Percentiles rank a stretch among this genome's conserved stretches.
phyloP scores from a whole-genome alignment of 2,888 invertebrate species.

The Iphiclides podalirius region DNA sequence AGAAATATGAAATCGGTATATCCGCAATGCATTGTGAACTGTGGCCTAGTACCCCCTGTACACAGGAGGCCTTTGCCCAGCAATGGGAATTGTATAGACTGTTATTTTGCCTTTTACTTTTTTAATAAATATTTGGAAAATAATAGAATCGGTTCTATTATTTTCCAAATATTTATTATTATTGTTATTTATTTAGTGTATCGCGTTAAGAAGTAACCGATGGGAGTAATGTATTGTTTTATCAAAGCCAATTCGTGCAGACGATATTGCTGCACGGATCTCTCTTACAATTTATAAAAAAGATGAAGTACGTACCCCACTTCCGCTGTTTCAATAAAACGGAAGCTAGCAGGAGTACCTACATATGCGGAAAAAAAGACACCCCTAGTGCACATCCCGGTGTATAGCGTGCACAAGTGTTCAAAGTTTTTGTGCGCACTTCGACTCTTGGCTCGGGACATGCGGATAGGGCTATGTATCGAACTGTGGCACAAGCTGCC shows the following conservation, averaged over 20 bases:
- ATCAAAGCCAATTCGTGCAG: slow-evolving; percentile 3
- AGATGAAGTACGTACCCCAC: slow-evolving; percentile 33
- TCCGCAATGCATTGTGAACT: too few species aligned
- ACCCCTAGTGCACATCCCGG: slow-evolving; percentile 48
- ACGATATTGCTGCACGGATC: slow-evolving; percentile 17
- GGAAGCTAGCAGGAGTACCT: slow-evolving; percentile 51
- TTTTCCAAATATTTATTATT: too few species aligned
- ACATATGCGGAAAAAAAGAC: slow-evolving; percentile 40
- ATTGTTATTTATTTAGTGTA: too few species aligned
- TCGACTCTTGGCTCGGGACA: slow-evolving; percentile 37
- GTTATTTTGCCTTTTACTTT: too few species aligned
- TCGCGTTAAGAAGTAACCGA: too few species aligned
- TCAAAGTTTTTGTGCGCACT: slow-evolving; percentile 42
- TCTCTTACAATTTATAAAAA: slow-evolving; percentile 7
- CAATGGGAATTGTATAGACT: too few species aligned
- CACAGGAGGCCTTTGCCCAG: too few species aligned
- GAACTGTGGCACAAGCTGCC: background rate
- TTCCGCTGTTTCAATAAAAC: slow-evolving; percentile 55
- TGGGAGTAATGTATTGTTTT: too few species aligned
- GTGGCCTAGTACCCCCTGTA: too few species aligned
- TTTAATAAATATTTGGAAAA: too few species aligned
- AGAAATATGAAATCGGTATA: too few species aligned
- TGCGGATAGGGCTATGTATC: slow-evolving; percentile 34
- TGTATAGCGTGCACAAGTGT: slow-evolving; percentile 51
- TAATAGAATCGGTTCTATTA: too few species aligned